phyloP scores from a whole-genome alignment of 2,888 invertebrate species.

The Mycalesis mineus region DNA sequence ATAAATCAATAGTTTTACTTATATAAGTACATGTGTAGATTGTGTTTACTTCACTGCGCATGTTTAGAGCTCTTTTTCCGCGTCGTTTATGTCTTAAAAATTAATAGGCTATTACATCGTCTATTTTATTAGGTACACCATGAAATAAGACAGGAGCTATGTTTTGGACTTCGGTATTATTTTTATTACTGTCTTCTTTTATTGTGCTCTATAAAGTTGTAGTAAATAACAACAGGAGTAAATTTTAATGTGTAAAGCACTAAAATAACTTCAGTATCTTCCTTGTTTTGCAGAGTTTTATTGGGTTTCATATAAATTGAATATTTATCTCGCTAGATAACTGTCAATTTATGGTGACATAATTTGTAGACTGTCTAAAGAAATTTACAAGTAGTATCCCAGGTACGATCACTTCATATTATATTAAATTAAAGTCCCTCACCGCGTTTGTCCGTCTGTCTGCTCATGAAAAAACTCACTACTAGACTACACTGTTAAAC shows the following conservation, averaged over 20 bases:
- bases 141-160: background rate
- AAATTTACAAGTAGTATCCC: too few species aligned
- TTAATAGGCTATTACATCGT: background rate
- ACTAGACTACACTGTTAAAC: too few species aligned
- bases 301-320: too few species aligned
- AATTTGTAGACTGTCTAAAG: too few species aligned
- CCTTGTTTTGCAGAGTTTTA: background rate
- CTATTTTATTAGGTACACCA: constrained; percentile 4
- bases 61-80: background rate
- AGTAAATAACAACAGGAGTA: background rate
- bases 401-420: too few species aligned
- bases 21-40: too few species aligned
- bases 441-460: too few species aligned
- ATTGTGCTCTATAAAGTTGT: background rate
- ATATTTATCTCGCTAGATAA: too few species aligned
- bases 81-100: background rate
- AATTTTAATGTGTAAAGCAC: background rate
- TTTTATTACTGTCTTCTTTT: constrained; percentile 5
- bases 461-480: too few species aligned
- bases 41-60: background rate
- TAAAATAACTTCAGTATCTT: background rate
- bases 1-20: too few species aligned
- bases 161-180: background rate
- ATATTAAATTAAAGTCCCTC: too few species aligned
- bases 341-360: too few species aligned